These are phyloP conservation scores for Parnassius orleans DNA, from an alignment of 2,888 invertebrate genomes.

Conservation along the genomic window DNA sequence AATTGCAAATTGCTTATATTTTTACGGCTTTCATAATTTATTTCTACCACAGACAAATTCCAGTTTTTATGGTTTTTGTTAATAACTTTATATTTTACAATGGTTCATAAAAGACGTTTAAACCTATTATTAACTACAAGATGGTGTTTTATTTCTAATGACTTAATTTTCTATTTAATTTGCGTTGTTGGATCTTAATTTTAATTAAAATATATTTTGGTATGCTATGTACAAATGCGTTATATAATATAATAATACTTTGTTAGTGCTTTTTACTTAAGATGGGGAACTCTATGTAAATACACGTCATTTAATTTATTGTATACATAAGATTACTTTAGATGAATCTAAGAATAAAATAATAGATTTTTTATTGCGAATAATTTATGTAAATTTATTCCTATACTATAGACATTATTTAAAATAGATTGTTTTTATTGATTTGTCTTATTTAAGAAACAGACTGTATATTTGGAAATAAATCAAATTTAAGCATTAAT, in stretches of 20 bases:
- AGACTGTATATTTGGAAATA: conserved; percentile 29
- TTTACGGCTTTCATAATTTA: conserved; percentile 33
- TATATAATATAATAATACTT: background rate
- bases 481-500: conserved; percentile 15
- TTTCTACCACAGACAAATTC: conserved; percentile 21
- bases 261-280: conserved; percentile 11
- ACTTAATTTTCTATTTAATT: conserved; percentile 7
- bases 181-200: background rate
- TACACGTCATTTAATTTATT: conserved; percentile 57
- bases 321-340: conserved; percentile 47
- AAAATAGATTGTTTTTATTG: conserved; percentile 23
- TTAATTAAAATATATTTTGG: background rate
- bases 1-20: conserved; percentile 35
- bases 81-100: conserved; percentile 14
- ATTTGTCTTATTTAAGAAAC: conserved; percentile 21
- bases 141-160: conserved; percentile 13
- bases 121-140: conserved; percentile 7
- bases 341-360: conserved; percentile 27
- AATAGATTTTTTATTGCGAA: conserved; percentile 55
- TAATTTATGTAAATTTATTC: conserved; percentile 21
- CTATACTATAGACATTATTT: conserved; percentile 16
- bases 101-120: conserved; percentile 4
- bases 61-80: conserved; percentile 21
- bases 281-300: conserved; percentile 39
- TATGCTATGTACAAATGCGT: conserved; percentile 6